A percentile compares a stretch with the other conserved stretches of the same genome.
These are phyloP conservation scores for Bostrychus sinensis DNA, from an alignment of 2,113 vertebrate species.

Conservation along the genomic window DNA sequence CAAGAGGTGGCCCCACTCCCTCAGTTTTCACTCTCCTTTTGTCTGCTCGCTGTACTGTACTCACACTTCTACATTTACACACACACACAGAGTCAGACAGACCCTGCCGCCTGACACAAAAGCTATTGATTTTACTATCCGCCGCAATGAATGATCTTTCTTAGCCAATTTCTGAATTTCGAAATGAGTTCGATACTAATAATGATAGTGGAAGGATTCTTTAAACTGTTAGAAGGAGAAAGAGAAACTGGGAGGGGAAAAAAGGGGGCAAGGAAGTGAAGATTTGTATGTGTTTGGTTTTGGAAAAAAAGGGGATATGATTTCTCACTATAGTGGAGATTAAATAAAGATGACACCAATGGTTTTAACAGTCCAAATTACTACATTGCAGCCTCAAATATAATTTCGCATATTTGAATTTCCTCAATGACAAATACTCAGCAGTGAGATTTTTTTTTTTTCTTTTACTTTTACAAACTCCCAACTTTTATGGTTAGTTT, in stretches of 20 bases:
- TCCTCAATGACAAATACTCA: conserved; percentile 32
- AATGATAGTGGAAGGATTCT: conserved; percentile 76
- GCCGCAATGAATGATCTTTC: conserved; percentile 82
- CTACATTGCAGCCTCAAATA: conserved; percentile 58
- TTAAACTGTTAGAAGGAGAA: conserved; percentile 70
- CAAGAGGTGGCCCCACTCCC: conserved; percentile 85
- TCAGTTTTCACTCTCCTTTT: conserved; percentile 78
- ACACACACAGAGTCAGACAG: conserved; percentile 59
- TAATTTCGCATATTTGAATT: conserved; percentile 63
- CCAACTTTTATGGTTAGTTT: conserved; percentile 63
- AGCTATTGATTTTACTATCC: conserved; percentile 85
- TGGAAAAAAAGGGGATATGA: conserved; percentile 57
- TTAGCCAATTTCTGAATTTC: conserved; percentile 79
- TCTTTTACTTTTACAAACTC: conserved; percentile 66
- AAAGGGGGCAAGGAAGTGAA: conserved; percentile 51
- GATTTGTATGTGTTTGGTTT: conserved; percentile 72
- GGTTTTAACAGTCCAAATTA: conserved; percentile 67
- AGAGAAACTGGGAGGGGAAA: conserved; percentile 18
- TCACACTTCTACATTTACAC: conserved; percentile 38
- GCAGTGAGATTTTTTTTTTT: conserved; percentile 30
- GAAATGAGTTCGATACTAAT: conserved; percentile 83
- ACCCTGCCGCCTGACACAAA: conserved; percentile 72
- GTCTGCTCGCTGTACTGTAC: conserved; percentile 70
- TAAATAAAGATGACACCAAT: conserved; percentile 69
- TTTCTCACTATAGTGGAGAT: conserved; percentile 62